Base-by-base conservation (phyloP, 2,888 invertebrate genomes). In the Archips xylosteana region DNA sequence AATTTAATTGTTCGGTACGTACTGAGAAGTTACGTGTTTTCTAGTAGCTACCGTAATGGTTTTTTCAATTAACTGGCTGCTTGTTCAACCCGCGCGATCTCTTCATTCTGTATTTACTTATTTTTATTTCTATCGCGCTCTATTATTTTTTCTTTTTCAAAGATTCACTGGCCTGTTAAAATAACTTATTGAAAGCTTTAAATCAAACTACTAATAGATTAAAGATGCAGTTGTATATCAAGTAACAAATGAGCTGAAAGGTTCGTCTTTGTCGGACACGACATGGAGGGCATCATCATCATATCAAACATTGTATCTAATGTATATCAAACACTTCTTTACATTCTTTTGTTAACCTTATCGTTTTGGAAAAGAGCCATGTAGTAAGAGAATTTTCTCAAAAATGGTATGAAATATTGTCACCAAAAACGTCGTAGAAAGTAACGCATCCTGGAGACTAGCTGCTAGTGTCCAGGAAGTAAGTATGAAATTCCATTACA, bases 1-100 rank as follows among this genome's bases (percentile, higher is more conserved):
- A 51, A 65, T 65, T 51, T 65, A 65, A 65, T 65, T 65, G 51
- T 51, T 34, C 10, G 65, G 34, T 34, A 15, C 64, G 34, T 65
- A 65, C 36, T 65, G 65, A 51, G 66, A 68, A 73, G 68, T 73
- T 49, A 64, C 63, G 68, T 72, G 67, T 64, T 73, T 51, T 36
- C 57, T 68, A 57, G 72, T 34, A 60, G 36, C 60, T 51, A 36
- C 68, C 54, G 45, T 57, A 73, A 68, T 59, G 49, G 68, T 69
- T 73, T 42, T 45, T 49, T 63, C 47, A 42, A 60, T 63, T 72
- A 72, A 72, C 62, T 62, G 72, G 71, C 45, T 59, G 15, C 65
- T 36, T n/a, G 39, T 12, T 68, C 45, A 36, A 57, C 47, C 36
- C 13, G 51, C 36, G 54, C 60, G 36, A 61, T 51, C 36, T 64